Percentiles rank a stretch among this genome's conserved stretches.
Conservation (phyloP, 1,140 invertebrate genomes). For the Geopemphigus sp. region DNA sequence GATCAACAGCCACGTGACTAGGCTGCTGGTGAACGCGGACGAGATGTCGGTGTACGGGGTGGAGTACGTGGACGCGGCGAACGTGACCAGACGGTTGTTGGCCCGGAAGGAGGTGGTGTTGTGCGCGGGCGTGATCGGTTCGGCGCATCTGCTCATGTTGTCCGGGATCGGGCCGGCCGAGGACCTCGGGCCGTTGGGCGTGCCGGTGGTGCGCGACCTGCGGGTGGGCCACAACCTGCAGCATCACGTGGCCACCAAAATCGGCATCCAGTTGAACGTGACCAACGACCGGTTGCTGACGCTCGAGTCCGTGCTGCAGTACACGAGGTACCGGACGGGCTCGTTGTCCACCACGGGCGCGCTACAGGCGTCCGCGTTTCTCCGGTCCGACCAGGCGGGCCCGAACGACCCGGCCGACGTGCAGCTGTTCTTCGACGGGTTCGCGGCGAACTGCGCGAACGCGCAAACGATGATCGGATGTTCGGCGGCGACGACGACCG, state of each 20-base stretch:
- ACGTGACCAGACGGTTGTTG: conserved; percentile 56
- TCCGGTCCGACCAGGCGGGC: not conserved
- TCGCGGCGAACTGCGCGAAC: conserved; percentile 1
- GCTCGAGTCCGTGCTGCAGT: conserved; percentile 10
- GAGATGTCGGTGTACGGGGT: conserved; percentile 59
- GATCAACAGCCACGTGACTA: conserved; percentile 68
- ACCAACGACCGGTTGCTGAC: not conserved
- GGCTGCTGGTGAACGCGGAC: conserved; percentile 66
- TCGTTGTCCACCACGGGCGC: conserved; percentile 43
- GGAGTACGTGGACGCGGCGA: conserved; percentile 47
- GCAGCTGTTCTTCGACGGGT: conserved; percentile 55
- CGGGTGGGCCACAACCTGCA: conserved; percentile 67
- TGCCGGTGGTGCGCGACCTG: conserved; percentile 67
- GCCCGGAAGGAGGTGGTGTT: conserved; percentile 67
- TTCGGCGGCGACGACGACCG: not conserved
- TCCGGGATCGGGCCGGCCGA: conserved; percentile 78
- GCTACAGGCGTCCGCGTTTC: conserved; percentile 17
- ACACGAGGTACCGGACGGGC: conserved; percentile 20
- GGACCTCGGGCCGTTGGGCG: conserved; percentile 68
- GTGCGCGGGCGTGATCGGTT: conserved; percentile 75
- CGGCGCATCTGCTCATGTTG: conserved; percentile 78
- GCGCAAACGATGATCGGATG: not conserved
- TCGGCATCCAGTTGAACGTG: conserved; percentile 53
- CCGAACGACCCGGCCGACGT: conserved; percentile 58
- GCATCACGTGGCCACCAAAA: conserved; percentile 27